Percentiles rank a stretch among this genome's conserved stretches.
Conservation (phyloP, 2,888 invertebrate species). For the Xestia rhomboidea region DNA sequence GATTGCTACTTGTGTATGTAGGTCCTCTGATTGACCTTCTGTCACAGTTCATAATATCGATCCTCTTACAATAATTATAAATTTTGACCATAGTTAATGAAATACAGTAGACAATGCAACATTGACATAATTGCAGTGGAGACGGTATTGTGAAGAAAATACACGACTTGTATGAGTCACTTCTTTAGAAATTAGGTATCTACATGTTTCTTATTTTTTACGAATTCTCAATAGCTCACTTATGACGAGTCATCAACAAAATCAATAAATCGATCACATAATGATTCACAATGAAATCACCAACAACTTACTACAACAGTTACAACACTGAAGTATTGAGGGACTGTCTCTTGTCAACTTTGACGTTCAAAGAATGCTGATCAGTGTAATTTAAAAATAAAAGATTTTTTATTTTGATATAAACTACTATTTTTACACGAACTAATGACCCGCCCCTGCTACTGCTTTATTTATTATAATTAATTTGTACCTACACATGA, state of each 20-base stretch:
- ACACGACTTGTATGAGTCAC: conserved; percentile 18
- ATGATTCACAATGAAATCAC: conserved; percentile 7
- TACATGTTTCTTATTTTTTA: not conserved
- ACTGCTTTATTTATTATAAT: not conserved
- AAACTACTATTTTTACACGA: not conserved
- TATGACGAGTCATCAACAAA: conserved; percentile 8
- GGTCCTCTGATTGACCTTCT: not conserved
- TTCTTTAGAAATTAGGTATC: conserved; percentile 10
- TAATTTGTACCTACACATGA: not conserved
- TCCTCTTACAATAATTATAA: not conserved
- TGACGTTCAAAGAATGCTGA: no score
- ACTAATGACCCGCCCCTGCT: not conserved
- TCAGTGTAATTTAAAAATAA: no score
- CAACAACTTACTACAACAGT: no score
- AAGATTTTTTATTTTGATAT: no score
- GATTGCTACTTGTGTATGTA: not conserved
- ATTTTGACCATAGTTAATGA: no score
- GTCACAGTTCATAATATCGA: not conserved
- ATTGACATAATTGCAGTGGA: conserved; percentile 1
- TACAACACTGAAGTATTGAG: no score
- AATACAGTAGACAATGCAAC: not conserved
- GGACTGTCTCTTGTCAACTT: no score
- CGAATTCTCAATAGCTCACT: not conserved
- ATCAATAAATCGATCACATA: not conserved
- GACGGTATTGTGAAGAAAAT: not conserved